Evolutionary conservation across 2,113 vertebrate species (phyloP), one percentile per base, ranked within the genome.

Genomic region (Himantopus leucocephalus): DNA sequence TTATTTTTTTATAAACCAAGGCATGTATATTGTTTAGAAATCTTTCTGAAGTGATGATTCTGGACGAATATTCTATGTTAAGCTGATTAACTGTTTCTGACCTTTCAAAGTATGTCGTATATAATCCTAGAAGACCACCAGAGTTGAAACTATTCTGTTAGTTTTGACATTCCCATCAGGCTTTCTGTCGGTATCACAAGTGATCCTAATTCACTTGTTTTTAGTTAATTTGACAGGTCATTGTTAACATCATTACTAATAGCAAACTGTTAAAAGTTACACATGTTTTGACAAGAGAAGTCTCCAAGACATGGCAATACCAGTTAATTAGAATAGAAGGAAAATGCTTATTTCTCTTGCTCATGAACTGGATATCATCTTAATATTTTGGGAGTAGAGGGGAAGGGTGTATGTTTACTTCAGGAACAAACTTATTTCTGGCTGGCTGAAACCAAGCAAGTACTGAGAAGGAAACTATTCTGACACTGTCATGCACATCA

Each of bases 151-250:
- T 89, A 47, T 89, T 93, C 94, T 96, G 88, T 97, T 97, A 97
- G 94, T 97, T 97, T 97, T 95, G 97, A 97, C 91, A 72, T 88
- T 85, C 94, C 93, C 93, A 88, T 55, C 83, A 96, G 97, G 62
- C 86, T 97, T 98, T 95, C 80, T 92, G 68, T 97, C 94, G 82
- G 64, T 88, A 94, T 88, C 96, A 68, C 88, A 97, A 70, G 47
- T 84, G 96, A 97, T 85, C 88, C 74, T 94, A 94, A 91, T 80
- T 90, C 66, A 34, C 75, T 98, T 13, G 76, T 52, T 94, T 98
- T 97, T 95, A 91, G 87, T 97, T 97, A 96, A 96, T 97, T 95
- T 97, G 95, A 96, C 98, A 97, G 85, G 91, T 90, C 96, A 52
- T 90, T 97, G 89, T 97, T 97, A 96, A 96, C 60, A n/a, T 91